A percentile compares a stretch with the other conserved stretches of the same genome.
Conservation (phyloP, 2,888 invertebrate genomes). For the Eilema sororculum region DNA sequence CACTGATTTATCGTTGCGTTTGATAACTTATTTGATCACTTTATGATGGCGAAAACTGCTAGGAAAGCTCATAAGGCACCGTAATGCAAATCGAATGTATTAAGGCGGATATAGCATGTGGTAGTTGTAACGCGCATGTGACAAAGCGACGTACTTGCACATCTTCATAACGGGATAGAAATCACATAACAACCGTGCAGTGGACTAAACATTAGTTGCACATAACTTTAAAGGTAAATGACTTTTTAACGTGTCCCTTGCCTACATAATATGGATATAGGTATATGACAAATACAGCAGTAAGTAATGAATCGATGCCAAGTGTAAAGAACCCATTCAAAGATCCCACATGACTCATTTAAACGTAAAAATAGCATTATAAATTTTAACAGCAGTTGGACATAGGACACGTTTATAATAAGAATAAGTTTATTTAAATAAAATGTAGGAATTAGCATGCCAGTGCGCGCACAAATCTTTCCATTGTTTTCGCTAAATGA, state of each 20-base stretch:
- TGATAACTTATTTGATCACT: constrained; percentile 85
- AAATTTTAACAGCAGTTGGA: constrained; percentile 80
- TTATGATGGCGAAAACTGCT: constrained; percentile 83
- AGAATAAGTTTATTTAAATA: constrained; percentile 85
- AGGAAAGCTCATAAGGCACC: constrained; percentile 79
- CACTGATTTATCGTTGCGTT: constrained; percentile 76
- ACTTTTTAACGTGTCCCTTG: constrained; percentile 66
- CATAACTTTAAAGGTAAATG: constrained; percentile 64
- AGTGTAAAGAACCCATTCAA: constrained; percentile 73
- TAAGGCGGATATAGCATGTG: constrained; percentile 71
- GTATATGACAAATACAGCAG: constrained; percentile 50
- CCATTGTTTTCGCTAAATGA: constrained; percentile 87
- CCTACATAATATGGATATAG: constrained; percentile 18
- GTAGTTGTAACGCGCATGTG: constrained; percentile 61
- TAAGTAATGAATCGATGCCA: constrained; percentile 65
- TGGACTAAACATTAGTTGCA: constrained; percentile 42
- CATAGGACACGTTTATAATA: constrained; percentile 78
- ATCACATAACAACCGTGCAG: constrained; percentile 67
- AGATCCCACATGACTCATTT: constrained; percentile 80
- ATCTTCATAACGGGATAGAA: constrained; percentile 75
- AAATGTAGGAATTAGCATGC: constrained; percentile 81
- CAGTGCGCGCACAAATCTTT: constrained; percentile 72
- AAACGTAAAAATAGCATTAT: constrained; percentile 82
- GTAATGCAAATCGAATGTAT: constrained; percentile 77
- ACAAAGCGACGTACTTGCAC: constrained; percentile 56